A percentile compares a stretch with the other conserved stretches of the same genome.
Evolutionary conservation across 2,888 invertebrate species (phyloP).

Genomic region (Orthosia gothica): DNA sequence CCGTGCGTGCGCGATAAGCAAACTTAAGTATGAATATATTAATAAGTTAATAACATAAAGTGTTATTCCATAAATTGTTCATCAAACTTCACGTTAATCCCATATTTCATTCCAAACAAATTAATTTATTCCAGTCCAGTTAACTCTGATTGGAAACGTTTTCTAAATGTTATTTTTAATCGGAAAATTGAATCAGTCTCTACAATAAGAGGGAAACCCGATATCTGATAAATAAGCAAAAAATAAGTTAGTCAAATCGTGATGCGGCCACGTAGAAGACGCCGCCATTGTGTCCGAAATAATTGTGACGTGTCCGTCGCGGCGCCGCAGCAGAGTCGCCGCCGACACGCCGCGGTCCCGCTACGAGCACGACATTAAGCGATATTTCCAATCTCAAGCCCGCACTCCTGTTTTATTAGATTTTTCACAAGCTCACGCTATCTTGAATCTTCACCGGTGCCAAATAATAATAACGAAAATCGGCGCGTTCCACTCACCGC

Average conservation of each 20-base stretch:
- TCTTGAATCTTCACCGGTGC: slow-evolving; percentile 81
- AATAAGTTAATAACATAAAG: slow-evolving; percentile 56
- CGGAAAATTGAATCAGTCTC: slow-evolving; percentile 31
- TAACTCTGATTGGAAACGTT: slow-evolving; percentile 38
- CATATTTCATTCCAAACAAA: slow-evolving; percentile 40
- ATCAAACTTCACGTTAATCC: slow-evolving; percentile 48
- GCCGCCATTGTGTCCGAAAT: slow-evolving; percentile 53
- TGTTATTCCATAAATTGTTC: slow-evolving; percentile 50
- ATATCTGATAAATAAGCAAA: slow-evolving; percentile 61
- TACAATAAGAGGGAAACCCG: slow-evolving; percentile 33
- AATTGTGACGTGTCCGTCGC: slow-evolving; percentile 50
- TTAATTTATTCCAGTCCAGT: slow-evolving; percentile 35
- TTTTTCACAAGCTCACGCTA: slow-evolving; percentile 81
- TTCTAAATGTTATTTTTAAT: slow-evolving; percentile 45
- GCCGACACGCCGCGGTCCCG: slow-evolving; percentile 37
- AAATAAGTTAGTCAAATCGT: slow-evolving; percentile 43
- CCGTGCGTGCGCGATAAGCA: slow-evolving; percentile 55
- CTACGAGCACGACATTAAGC: slow-evolving; percentile 70
- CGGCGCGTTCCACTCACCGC: slow-evolving; percentile 77
- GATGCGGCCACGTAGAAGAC: slow-evolving; percentile 38
- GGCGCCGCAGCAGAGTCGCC: slow-evolving; percentile 30
- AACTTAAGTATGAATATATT: slow-evolving; percentile 51
- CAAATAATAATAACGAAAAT: slow-evolving; percentile 86
- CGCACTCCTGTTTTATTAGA: slow-evolving; percentile 81
- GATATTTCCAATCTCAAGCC: slow-evolving; percentile 81